These are phyloP conservation scores for Atherinosoma microstoma DNA, from an alignment of 2,797 vertebrate species.

Conservation along the genomic window DNA sequence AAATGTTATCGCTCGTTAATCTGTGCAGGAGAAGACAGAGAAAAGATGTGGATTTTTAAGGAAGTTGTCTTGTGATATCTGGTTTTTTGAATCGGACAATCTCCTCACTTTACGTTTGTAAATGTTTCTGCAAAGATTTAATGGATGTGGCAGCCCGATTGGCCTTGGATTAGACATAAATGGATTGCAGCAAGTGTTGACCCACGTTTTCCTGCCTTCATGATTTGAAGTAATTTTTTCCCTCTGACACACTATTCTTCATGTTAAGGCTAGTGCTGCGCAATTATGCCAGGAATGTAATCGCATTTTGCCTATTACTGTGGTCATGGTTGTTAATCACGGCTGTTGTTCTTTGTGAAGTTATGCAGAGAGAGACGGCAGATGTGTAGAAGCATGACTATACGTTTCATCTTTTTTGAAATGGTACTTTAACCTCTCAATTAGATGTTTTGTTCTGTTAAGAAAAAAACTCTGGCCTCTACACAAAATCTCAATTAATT, in stretches of 20 bases:
- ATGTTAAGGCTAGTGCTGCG: slow-evolving; percentile 35
- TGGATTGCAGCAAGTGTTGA: slow-evolving; percentile 40
- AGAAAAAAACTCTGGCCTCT: background rate
- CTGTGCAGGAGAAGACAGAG: slow-evolving; percentile 4
- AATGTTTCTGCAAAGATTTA: slow-evolving; percentile 40
- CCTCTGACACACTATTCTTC: slow-evolving; percentile 52
- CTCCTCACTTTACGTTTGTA: slow-evolving; percentile 35
- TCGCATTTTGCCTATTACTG: slow-evolving; percentile 33
- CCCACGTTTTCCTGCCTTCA: slow-evolving; percentile 33
- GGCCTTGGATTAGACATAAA: slow-evolving; percentile 48
- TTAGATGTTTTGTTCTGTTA: background rate
- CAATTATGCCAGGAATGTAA: slow-evolving; percentile 43
- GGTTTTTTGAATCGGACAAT: slow-evolving; percentile 9
- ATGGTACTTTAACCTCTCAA: slow-evolving; percentile 13
- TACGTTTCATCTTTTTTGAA: slow-evolving; percentile 2
- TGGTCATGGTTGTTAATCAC: slow-evolving; percentile 39
- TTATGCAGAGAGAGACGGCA: slow-evolving; percentile 5
- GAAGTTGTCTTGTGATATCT: slow-evolving; percentile 25
- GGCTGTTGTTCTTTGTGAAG: slow-evolving; percentile 25
- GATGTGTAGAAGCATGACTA: slow-evolving; percentile 1
- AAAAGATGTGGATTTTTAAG: slow-evolving; percentile 23
- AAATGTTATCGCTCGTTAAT: slow-evolving; percentile 17
- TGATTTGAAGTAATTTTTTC: slow-evolving; percentile 50
- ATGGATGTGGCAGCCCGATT: slow-evolving; percentile 48
- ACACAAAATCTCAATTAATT: background rate